Evolutionary conservation across 2,888 invertebrate species (phyloP).

Genomic region (Lycophotia porphyrea): DNA sequence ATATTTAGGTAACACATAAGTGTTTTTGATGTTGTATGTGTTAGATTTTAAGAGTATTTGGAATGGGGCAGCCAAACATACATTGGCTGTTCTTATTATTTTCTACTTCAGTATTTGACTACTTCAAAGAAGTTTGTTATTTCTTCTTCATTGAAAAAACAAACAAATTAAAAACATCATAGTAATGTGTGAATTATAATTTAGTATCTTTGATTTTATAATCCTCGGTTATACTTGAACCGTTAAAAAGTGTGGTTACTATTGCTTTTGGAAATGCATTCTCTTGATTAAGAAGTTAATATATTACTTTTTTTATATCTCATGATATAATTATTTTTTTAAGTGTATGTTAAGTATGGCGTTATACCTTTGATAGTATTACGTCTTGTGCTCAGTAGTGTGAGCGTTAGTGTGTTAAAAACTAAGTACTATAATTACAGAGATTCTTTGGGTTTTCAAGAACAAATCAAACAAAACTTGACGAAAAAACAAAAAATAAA

Average conservation of each 20-base stretch:
- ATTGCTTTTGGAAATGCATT: not conserved
- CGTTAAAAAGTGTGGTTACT: not conserved
- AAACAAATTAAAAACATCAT: not conserved
- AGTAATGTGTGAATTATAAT: slow-evolving; percentile 2
- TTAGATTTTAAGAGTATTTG: slow-evolving; percentile 37
- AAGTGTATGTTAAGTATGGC: not conserved
- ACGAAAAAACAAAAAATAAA: not conserved
- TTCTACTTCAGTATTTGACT: slow-evolving; percentile 13
- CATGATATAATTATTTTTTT: not conserved
- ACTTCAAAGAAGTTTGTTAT: not conserved
- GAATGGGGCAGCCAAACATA: not conserved
- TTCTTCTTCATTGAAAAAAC: not conserved
- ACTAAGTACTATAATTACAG: slow-evolving; percentile 1
- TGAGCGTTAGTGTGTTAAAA: not conserved
- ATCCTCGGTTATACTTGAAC: too few species aligned
- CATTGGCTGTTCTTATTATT: slow-evolving; percentile 16
- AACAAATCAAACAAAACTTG: not conserved
- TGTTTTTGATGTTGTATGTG: slow-evolving; percentile 9
- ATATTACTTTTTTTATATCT: not conserved
- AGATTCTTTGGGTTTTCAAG: not conserved
- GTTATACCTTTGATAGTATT: slow-evolving; percentile 2
- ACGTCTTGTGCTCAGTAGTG: not conserved
- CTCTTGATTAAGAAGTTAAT: slow-evolving; percentile 12
- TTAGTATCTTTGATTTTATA: not conserved
- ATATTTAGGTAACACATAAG: not conserved